A percentile compares a stretch with the other conserved stretches of the same genome.
phyloP scores from a whole-genome alignment of 2,113 vertebrate genomes.

The Heptranchias perlo region DNA sequence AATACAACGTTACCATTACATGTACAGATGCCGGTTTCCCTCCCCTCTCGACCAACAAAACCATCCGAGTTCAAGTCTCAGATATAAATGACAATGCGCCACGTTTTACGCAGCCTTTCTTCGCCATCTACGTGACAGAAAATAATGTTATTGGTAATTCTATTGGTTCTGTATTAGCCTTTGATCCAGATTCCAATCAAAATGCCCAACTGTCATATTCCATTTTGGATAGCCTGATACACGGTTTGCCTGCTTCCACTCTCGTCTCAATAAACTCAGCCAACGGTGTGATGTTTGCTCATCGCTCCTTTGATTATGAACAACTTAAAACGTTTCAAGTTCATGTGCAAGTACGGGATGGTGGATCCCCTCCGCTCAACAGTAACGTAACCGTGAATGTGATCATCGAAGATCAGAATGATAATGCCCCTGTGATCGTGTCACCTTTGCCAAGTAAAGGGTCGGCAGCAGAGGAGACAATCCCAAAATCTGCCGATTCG shows the following conservation, averaged over 20 bases:
- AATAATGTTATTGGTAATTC: constrained; percentile 52
- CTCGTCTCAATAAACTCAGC: constrained; percentile 47
- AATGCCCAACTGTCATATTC: constrained; percentile 23
- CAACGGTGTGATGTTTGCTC: constrained; percentile 44
- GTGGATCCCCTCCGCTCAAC: constrained; percentile 53
- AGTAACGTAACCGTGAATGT: constrained; percentile 46
- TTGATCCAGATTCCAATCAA: constrained; percentile 40
- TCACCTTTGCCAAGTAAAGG: constrained; percentile 49
- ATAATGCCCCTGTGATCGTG: constrained; percentile 57
- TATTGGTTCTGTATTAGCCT: constrained; percentile 44
- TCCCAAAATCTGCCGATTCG: constrained; percentile 49
- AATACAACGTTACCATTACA: constrained; percentile 64
- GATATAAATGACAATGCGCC: constrained; percentile 53
- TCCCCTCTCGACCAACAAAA: constrained; percentile 35
- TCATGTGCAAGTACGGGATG: constrained; percentile 54
- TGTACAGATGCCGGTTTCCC: constrained; percentile 58
- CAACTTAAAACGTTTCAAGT: constrained; percentile 51
- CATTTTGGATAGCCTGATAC: constrained; percentile 37
- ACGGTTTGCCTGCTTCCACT: constrained; percentile 40
- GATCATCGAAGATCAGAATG: constrained; percentile 57
- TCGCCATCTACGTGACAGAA: constrained; percentile 47
- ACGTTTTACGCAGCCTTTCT: constrained; percentile 41
- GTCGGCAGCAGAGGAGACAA: constrained; percentile 49
- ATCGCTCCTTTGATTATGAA: constrained; percentile 57
- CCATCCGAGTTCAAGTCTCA: constrained; percentile 45